These are phyloP conservation scores for Himalopsyche phryganea DNA, from an alignment of 1,140 invertebrate genomes.

Conservation along the genomic window DNA sequence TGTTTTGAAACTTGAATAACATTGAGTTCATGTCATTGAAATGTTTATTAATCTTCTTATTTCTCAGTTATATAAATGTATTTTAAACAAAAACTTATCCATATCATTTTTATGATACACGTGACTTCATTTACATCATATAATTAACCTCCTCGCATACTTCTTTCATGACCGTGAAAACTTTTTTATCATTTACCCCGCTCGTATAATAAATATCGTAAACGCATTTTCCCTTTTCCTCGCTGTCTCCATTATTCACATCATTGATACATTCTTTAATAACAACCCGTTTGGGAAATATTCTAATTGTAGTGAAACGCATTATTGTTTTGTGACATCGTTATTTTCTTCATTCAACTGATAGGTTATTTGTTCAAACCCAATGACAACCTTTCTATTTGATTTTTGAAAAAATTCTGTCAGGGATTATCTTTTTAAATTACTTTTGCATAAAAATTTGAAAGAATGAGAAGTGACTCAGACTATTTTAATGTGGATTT, in stretches of 20 bases:
- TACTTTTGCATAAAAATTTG: slow-evolving; percentile 26
- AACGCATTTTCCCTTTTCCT: background rate
- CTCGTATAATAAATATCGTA: too few relatives aligned
- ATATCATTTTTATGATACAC: too few relatives aligned
- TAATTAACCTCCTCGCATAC: too few relatives aligned
- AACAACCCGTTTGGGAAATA: slow-evolving; percentile 11
- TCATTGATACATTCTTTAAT: background rate
- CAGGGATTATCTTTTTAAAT: background rate
- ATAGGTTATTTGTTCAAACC: background rate
- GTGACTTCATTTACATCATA: too few relatives aligned
- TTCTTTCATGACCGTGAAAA: too few relatives aligned
- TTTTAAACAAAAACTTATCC: too few relatives aligned
- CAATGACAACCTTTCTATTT: background rate
- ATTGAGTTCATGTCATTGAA: too few relatives aligned
- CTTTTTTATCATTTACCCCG: background rate
- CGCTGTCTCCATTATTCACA: background rate
- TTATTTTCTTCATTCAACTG: background rate
- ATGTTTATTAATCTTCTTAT: too few relatives aligned
- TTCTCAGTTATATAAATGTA: too few relatives aligned
- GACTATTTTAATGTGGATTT: slow-evolving; percentile 5
- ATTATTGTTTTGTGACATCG: background rate
- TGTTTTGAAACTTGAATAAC: too few relatives aligned
- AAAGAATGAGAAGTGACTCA: slow-evolving; percentile 30
- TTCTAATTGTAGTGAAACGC: slow-evolving; percentile 26
- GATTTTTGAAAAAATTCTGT: background rate